These are phyloP conservation scores for Altica lythri DNA, from an alignment of 2,888 invertebrate genomes.

Conservation along the genomic window DNA sequence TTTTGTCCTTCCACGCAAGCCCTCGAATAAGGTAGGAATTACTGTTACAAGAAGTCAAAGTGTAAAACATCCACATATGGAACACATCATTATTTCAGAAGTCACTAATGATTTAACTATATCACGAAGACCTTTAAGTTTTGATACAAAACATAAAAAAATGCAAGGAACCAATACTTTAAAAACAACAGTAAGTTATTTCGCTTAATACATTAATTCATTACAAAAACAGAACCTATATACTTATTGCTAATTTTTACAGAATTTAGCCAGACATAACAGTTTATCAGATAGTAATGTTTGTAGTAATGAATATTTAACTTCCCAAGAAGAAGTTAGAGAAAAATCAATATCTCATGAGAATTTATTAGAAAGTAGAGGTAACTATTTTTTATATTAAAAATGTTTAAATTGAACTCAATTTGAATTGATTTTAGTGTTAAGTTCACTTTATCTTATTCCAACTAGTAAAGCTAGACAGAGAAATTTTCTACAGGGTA, in stretches of 20 bases:
- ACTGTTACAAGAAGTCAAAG: conserved; percentile 48
- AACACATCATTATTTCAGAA: conserved; percentile 40
- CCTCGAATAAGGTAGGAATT: conserved; percentile 56
- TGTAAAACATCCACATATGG: conserved; percentile 42
- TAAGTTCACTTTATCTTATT: conserved; percentile 65
- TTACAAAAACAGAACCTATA: conserved; percentile 9
- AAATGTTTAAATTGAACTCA: not conserved
- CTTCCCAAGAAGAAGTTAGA: conserved; percentile 40
- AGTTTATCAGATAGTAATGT: conserved; percentile 54
- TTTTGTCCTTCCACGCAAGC: conserved; percentile 52
- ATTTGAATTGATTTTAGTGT: conserved; percentile 21
- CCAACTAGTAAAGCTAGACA: conserved; percentile 82
- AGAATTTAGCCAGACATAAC: conserved; percentile 47
- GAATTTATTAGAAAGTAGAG: conserved; percentile 44
- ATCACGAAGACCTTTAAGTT: conserved; percentile 54
- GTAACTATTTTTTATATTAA: not conserved
- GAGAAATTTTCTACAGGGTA: conserved; percentile 80
- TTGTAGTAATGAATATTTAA: conserved; percentile 36
- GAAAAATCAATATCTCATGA: conserved; percentile 55
- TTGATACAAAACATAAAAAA: conserved; percentile 47
- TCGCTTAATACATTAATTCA: not conserved
- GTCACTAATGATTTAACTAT: conserved; percentile 46
- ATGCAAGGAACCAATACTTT: conserved; percentile 32
- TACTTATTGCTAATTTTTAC: conserved; percentile 14
- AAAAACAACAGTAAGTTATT: conserved; percentile 28